These are phyloP conservation scores for Amphipyra tragopoginis DNA, from an alignment of 2,888 invertebrate genomes.

Conservation along the genomic window DNA sequence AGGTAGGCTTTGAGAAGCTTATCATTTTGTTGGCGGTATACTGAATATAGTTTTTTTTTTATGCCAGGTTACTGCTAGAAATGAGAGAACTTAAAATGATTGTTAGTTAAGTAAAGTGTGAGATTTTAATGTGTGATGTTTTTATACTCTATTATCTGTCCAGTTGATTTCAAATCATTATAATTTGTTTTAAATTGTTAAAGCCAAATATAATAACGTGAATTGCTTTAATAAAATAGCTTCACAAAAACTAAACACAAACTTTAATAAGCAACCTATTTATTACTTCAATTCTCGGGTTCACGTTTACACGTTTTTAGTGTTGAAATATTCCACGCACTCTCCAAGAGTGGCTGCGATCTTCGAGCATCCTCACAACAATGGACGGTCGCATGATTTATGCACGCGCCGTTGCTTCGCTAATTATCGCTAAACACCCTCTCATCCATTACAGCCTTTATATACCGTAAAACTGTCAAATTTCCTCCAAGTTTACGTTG, in stretches of 20 bases:
- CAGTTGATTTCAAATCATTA: too few relatives aligned
- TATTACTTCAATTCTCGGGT: slow-evolving; percentile 15
- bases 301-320: slow-evolving; percentile 23
- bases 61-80: too few relatives aligned
- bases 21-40: too few relatives aligned
- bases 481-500: slow-evolving; percentile 60
- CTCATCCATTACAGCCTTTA: slow-evolving; percentile 71
- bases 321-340: slow-evolving; percentile 20
- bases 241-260: neutral
- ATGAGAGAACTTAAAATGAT: too few relatives aligned
- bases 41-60: too few relatives aligned
- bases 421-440: slow-evolving; percentile 74
- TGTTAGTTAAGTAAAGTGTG: too few relatives aligned
- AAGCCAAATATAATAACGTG: too few relatives aligned
- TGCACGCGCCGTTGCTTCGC: slow-evolving; percentile 65
- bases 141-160: too few relatives aligned
- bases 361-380: slow-evolving; percentile 52
- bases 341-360: slow-evolving; percentile 24
- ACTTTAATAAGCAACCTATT: slow-evolving; percentile 17
- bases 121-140: too few relatives aligned
- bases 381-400: slow-evolving; percentile 70
- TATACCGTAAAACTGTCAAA: slow-evolving; percentile 71
- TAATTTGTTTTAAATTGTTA: too few relatives aligned
- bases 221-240: neutral
- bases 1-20: too few relatives aligned